A percentile compares a stretch with the other conserved stretches of the same genome.
phyloP scores from a whole-genome alignment of 2,888 invertebrate genomes.

The Baccha elongata region DNA sequence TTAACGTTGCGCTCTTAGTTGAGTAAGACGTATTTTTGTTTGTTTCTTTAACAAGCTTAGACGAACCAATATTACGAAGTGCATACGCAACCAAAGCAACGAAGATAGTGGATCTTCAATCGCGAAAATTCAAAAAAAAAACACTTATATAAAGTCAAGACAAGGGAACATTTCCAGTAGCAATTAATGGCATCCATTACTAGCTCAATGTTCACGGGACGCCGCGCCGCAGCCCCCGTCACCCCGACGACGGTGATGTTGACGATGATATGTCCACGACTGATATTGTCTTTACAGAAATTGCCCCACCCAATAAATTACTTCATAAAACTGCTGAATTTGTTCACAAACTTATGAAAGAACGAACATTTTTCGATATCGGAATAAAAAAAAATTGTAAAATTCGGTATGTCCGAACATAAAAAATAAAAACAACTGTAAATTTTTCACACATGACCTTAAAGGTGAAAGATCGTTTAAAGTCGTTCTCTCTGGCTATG shows the following conservation, averaged over 20 bases:
- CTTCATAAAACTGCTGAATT: slow-evolving; percentile 4
- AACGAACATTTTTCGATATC: not conserved
- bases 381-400: not conserved
- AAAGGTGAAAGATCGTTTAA: slow-evolving; percentile 4
- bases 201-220: not conserved
- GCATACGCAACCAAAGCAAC: slow-evolving; percentile 16
- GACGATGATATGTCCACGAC: slow-evolving; percentile 1
- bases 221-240: too few species aligned
- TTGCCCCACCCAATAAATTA: not conserved
- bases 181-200: slow-evolving; percentile 12
- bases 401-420: not conserved
- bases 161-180: slow-evolving; percentile 1
- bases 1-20: not conserved
- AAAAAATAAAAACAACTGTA: not conserved
- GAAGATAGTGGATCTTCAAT: slow-evolving; percentile 29
- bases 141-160: too few species aligned
- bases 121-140: slow-evolving; percentile 17
- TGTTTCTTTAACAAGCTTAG: not conserved
- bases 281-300: not conserved
- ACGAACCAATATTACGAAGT: not conserved
- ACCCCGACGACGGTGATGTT: not conserved
- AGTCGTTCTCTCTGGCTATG: slow-evolving; percentile 4
- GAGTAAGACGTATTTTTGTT: not conserved
- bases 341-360: not conserved
- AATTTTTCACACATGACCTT: not conserved